These are phyloP conservation scores for Cancer borealis DNA, from an alignment of 2,888 invertebrate genomes.

Conservation along the genomic window DNA sequence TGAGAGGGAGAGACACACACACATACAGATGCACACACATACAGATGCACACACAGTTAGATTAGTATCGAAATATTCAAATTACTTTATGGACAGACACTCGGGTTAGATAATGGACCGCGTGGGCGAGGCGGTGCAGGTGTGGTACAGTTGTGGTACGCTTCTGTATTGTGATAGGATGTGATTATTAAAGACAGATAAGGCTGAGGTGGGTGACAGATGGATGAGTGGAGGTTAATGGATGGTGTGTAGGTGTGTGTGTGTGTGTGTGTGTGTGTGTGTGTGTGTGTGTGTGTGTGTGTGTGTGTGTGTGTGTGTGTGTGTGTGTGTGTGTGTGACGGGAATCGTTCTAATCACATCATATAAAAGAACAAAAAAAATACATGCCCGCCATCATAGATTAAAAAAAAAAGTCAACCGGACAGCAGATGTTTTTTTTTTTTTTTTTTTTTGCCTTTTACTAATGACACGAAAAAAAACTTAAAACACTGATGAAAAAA, in stretches of 20 bases:
- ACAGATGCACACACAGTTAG: background rate
- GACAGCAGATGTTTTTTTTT: too few species aligned
- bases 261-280: background rate
- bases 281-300: background rate
- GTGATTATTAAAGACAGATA: background rate
- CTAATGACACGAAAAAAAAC: background rate
- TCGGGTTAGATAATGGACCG: background rate
- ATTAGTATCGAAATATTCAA: background rate
- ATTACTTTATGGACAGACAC: background rate
- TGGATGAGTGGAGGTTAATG: background rate
- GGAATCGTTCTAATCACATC: background rate
- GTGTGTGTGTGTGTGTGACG: too few species aligned
- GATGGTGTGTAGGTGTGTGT: background rate
- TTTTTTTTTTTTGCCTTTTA: too few species aligned
- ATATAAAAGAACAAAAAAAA: too few species aligned
- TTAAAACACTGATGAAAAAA: background rate
- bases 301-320: conserved; percentile 1
- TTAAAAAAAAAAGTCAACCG: too few species aligned
- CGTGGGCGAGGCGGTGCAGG: background rate
- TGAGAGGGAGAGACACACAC: background rate
- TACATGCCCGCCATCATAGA: too few species aligned
- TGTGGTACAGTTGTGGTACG: background rate
- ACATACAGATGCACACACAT: too few species aligned
- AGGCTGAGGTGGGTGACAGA: background rate
- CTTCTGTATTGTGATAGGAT: background rate